A percentile compares a stretch with the other conserved stretches of the same genome.
These are phyloP conservation scores for Melanargia galathea DNA, from an alignment of 2,888 invertebrate genomes.

Conservation along the genomic window DNA sequence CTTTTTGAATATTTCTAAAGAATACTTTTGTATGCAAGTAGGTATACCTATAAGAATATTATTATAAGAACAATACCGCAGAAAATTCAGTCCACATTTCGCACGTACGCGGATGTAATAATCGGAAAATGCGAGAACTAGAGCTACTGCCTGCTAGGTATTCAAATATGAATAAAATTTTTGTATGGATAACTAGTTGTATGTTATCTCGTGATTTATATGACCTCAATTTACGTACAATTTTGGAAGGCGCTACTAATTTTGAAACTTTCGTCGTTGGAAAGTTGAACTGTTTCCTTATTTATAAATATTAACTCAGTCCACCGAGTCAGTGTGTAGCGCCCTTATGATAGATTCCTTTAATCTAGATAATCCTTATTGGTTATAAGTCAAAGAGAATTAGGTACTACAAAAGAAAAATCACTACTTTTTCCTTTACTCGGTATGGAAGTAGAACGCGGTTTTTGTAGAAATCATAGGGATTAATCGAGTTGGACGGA, in stretches of 20 bases:
- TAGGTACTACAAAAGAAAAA: slow-evolving; percentile 10
- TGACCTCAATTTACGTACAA: too few relatives aligned
- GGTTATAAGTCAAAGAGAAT: slow-evolving; percentile 4
- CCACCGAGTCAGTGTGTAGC: too few relatives aligned
- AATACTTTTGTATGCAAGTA: neutral
- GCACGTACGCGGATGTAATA: slow-evolving; percentile 4
- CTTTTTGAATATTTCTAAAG: neutral
- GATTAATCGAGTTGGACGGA: slow-evolving; percentile 4
- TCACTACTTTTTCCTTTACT: slow-evolving; percentile 6
- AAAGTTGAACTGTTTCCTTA: neutral
- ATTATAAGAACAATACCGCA: neutral
- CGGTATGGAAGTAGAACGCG: neutral
- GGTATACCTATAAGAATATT: neutral
- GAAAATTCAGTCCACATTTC: neutral
- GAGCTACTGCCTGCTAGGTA: neutral
- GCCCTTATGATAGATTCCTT: neutral
- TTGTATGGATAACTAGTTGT: too few relatives aligned
- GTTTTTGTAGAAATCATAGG: slow-evolving; percentile 12
- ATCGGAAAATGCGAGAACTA: neutral
- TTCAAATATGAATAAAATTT: neutral
- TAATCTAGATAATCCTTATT: slow-evolving; percentile 2
- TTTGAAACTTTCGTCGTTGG: neutral
- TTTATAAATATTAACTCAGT: neutral
- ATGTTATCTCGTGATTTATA: too few relatives aligned
- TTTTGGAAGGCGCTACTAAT: neutral